Conservation (phyloP, 2,113 vertebrate genomes). For the Nibea albiflora region DNA sequence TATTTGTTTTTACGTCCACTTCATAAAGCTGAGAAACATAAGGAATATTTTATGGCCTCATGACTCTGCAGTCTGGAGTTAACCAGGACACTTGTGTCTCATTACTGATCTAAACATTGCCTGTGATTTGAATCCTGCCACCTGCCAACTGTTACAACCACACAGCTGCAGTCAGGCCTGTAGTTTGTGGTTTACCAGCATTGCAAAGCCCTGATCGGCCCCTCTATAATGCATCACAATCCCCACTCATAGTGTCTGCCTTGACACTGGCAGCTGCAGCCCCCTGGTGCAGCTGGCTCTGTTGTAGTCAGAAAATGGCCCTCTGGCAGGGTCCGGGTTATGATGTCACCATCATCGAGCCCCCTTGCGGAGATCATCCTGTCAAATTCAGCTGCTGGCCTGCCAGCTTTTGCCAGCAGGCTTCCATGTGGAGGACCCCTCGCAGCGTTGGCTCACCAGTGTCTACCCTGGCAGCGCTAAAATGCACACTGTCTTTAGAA, state of each 20-base stretch:
- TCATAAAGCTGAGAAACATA: background rate
- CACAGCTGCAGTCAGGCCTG: slow-evolving; percentile 32
- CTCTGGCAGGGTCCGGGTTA: slow-evolving; percentile 39
- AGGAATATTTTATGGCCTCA: background rate
- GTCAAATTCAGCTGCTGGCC: slow-evolving; percentile 58
- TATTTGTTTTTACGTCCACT: background rate
- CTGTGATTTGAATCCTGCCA: slow-evolving; percentile 37
- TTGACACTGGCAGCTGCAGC: slow-evolving; percentile 52
- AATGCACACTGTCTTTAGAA: slow-evolving; percentile 48
- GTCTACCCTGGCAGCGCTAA: slow-evolving; percentile 46
- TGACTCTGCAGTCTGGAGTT: background rate
- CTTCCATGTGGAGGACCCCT: slow-evolving; percentile 40
- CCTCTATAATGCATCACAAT: slow-evolving; percentile 39
- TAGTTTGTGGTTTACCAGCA: slow-evolving; percentile 45
- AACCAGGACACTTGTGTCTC: slow-evolving; percentile 15
- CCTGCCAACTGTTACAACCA: slow-evolving; percentile 55
- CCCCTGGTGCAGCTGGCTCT: slow-evolving; percentile 45
- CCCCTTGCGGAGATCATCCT: slow-evolving; percentile 57
- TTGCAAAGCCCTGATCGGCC: slow-evolving; percentile 43
- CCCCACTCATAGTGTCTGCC: slow-evolving; percentile 14
- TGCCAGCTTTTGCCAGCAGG: slow-evolving; percentile 26
- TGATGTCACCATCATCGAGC: slow-evolving; percentile 56
- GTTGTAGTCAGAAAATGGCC: slow-evolving; percentile 41
- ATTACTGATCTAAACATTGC: slow-evolving; percentile 1
- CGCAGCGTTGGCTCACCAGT: slow-evolving; percentile 42